These are phyloP conservation scores for Mesembrinibis cayennensis DNA, from an alignment of 2,113 vertebrate species.

Conservation along the genomic window DNA sequence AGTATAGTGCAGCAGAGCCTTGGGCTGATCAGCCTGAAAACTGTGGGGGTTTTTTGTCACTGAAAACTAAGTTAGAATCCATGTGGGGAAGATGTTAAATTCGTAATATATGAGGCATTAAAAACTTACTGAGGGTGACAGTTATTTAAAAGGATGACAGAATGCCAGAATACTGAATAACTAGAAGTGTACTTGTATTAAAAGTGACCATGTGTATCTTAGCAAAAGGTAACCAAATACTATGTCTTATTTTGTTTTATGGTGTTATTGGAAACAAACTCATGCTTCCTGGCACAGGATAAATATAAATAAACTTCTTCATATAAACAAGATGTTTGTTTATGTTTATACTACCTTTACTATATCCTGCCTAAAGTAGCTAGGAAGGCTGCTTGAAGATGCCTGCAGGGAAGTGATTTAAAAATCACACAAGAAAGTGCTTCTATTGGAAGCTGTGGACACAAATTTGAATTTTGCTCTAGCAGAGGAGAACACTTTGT, in stretches of 20 bases:
- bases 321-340: not conserved
- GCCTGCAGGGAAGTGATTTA: not conserved
- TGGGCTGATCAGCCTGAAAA: not conserved
- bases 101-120: fast-evolving
- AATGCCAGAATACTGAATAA: not conserved
- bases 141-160: not conserved
- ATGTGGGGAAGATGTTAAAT: not conserved
- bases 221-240: not conserved
- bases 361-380: not conserved
- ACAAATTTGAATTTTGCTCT: not conserved
- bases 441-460: not conserved
- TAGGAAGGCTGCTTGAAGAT: not conserved
- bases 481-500: not conserved
- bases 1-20: not conserved
- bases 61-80: not conserved
- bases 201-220: not conserved
- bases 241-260: not conserved
- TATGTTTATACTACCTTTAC: not conserved
- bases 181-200: not conserved
- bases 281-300: not conserved
- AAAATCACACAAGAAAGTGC: not conserved
- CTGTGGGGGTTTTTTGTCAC: fast-evolving
- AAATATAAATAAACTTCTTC: not conserved
- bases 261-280: not conserved
- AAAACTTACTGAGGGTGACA: not conserved